A percentile compares a stretch with the other conserved stretches of the same genome.
phyloP scores from a whole-genome alignment of 2,888 invertebrate genomes.

The Sepioteuthis lessoniana region DNA sequence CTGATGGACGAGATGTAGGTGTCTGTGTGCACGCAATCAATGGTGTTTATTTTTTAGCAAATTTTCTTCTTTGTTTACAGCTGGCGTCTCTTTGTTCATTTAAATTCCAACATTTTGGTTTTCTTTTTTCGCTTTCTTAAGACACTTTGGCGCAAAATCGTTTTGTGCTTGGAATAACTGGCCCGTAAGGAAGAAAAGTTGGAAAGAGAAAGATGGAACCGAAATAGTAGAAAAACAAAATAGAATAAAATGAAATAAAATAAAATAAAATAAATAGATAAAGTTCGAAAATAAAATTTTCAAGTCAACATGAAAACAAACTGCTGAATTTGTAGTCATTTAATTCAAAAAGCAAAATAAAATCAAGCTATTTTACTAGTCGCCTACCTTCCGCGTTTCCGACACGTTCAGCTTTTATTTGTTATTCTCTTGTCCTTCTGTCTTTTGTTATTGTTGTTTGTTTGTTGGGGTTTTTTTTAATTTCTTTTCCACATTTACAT shows the following conservation, averaged over 20 bases:
- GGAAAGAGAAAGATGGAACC: neutral
- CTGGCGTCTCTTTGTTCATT: constrained; percentile 7
- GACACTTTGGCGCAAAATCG: neutral
- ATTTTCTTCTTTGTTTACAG: constrained; percentile 12
- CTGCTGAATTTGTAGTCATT: neutral
- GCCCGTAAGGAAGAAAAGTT: neutral
- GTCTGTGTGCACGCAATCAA: too few relatives aligned
- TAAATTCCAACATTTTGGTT: neutral
- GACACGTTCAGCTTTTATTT: too few relatives aligned
- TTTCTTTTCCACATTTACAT: neutral
- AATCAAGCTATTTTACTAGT: neutral
- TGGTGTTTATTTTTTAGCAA: too few relatives aligned
- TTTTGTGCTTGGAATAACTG: neutral
- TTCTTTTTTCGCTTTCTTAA: neutral
- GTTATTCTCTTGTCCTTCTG: too few relatives aligned
- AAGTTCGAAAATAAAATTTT: neutral
- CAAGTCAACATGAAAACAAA: neutral
- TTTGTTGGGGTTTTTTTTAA: neutral
- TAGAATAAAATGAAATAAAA: too few relatives aligned
- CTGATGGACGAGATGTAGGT: too few relatives aligned
- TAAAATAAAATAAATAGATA: too few relatives aligned
- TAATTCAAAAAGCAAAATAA: neutral
- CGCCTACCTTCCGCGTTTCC: neutral
- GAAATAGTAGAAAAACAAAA: neutral
- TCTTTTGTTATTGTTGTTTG: too few relatives aligned